Base-by-base conservation (phyloP, 2,113 vertebrate species). In the Coracopsis vasa region DNA sequence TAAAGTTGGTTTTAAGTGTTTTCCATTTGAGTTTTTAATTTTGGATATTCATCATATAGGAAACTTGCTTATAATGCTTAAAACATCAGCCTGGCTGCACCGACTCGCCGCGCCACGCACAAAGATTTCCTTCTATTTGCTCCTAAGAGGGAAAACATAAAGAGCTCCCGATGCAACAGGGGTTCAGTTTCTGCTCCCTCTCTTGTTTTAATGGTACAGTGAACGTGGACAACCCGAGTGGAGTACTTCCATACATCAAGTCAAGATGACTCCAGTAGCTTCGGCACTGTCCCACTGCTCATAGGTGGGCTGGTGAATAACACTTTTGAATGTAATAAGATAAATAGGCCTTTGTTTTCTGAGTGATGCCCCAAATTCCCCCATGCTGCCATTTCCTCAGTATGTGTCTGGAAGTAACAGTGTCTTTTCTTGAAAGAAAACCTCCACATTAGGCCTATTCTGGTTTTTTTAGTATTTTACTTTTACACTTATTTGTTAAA, bases 1-100 rank as follows among this genome's bases (percentile, higher is more conserved):
- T 91, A 81, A 91, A 90, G 95, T 94, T 92, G 94, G 56, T 94
- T 97, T 95, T 94, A 97, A 96, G 92, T 67, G 89, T 96, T 97
- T 96, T 97, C 94, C 91, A 97, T 92, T 83, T 83, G 58, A 75
- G 75, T 90, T 97, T 88, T 95, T 87, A 71, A 92, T 93, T 91
- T 92, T 62, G 89, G 90, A 81, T 84, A 94, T 84, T 93, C 85
- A 94, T 86, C 84, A 70, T 61, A 80, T 90, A 93, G 80, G 82
- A 92, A 93, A 95, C 80, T 92, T 48, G 42, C 92, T 87, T 94
- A 60, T 62, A 91, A 69, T 50, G 70, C 82, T 84, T 85, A 77
- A 81, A 91, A 87, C 73, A 53, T 45, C 70, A 33, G 84, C 39
- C 90, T 78, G 92, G 65, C 58, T 93, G 66, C 56, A 60, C 47